Evolutionary conservation across 35 echinoderm and acorn worm genomes (phyloP), one percentile per base, ranked within the genome.

Genomic region (Strongylocentrotus purpuratus): DNA sequence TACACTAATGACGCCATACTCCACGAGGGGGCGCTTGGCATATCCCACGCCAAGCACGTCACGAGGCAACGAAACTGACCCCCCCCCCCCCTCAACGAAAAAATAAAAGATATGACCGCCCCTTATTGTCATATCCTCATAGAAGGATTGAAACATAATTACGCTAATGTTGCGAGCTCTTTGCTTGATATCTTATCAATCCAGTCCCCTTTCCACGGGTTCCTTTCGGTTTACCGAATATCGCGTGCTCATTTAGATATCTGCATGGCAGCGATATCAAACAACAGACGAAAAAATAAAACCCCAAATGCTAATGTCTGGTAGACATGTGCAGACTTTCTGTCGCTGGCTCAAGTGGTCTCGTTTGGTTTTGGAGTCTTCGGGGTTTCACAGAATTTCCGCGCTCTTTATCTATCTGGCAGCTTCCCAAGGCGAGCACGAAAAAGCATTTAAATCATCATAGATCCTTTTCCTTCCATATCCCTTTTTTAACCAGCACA

Each of bases 271-370:
- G 61, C 61, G 61, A 70, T 70, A 70, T 70, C 25, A 18, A 70
- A 18, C n/a, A n/a, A n/a, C 61, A 70, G 20, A 70, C 61, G 18
- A 70, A 70, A 70, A 70, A 10, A 55, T 55, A 55, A 70, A 65
- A 65, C 13, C 12, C 12, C 17, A 70, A 70, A 28, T 25, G 61
- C 25, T 33, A 88, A 88, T 88, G 45, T 88, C 87, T 88, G 87
- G 87, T 88, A 88, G 87, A 88, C 87, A 88, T 88, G 45, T 88
- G 32, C 87, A 88, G 87, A 88, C 87, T 88, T 88, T 88, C 31
- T 88, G 87, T 88, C 87, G 32, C 87, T 88, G 15, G 2, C 33
- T 88, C 87, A 88, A 88, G 87, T 88, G 45, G 87, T 88, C 87
- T 33, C 45, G 87, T 88, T 88, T 88, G 87, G 87, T 14, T 88